Evolutionary conservation across 1,140 invertebrate species (phyloP).

Genomic region (Achatina immaculata): DNA sequence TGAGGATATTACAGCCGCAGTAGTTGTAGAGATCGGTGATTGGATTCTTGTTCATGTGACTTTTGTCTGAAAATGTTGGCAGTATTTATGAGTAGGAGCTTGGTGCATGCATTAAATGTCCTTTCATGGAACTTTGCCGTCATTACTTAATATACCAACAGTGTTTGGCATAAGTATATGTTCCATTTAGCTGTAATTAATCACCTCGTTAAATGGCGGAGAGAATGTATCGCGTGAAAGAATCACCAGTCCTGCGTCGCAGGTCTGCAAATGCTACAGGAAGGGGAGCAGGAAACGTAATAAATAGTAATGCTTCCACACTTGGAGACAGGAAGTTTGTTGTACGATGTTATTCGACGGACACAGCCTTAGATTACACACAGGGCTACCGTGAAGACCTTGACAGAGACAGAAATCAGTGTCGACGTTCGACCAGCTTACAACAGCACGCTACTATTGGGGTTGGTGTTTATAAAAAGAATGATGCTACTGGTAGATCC

Average conservation of each 20-base stretch:
- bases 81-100: no score
- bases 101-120: no score
- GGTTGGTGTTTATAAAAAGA: slow-evolving; percentile 7
- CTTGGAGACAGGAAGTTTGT: slow-evolving; percentile 12
- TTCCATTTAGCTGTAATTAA: not conserved
- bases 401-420: not conserved
- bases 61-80: no score
- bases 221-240: not conserved
- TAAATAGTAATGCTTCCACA: not conserved
- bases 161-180: not conserved
- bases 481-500: not conserved
- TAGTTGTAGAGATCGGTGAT: no score
- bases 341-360: slow-evolving; percentile 17
- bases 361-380: slow-evolving; percentile 29
- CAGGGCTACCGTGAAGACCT: slow-evolving; percentile 22
- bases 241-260: not conserved
- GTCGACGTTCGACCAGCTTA: slow-evolving; percentile 25
- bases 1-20: no score
- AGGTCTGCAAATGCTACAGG: not conserved
- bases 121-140: no score
- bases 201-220: not conserved
- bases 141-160: no score
- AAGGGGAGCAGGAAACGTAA: not conserved
- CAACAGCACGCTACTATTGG: slow-evolving; percentile 33
- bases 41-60: no score